Conservation (phyloP, 2,113 vertebrate species). For the Camelus dromedarius region DNA sequence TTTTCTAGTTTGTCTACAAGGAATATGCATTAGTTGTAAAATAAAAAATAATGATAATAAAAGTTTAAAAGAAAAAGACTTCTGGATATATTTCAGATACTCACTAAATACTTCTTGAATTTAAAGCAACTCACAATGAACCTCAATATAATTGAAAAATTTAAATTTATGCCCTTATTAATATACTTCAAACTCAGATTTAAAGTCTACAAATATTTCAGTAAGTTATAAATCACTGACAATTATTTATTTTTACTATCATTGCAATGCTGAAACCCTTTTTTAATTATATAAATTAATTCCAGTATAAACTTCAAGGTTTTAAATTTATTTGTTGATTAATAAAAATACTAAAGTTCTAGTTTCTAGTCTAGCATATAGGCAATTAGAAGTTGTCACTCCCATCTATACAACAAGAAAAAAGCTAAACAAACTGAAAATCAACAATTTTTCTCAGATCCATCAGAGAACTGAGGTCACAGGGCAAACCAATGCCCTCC, state of each 20-base stretch:
- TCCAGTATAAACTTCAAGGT: background rate
- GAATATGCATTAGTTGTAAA: background rate
- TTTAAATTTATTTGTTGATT: background rate
- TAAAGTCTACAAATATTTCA: background rate
- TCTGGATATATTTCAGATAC: background rate
- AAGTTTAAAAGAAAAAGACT: background rate
- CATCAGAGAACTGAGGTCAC: background rate
- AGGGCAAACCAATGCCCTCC: background rate
- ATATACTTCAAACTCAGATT: background rate
- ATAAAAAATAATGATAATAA: background rate
- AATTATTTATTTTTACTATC: constrained; percentile 24
- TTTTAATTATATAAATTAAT: background rate
- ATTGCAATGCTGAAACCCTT: background rate
- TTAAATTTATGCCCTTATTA: background rate
- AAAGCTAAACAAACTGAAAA: background rate
- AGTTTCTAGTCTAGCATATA: background rate
- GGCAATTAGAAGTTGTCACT: background rate
- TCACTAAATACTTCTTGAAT: background rate
- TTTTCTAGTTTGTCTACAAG: background rate
- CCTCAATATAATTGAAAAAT: background rate
- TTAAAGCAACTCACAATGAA: background rate
- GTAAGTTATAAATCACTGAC: background rate
- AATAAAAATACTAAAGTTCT: background rate
- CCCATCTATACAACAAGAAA: background rate
- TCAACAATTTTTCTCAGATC: background rate